Evolutionary conservation across 2,113 vertebrate species (phyloP), one percentile per base, ranked within the genome.

Genomic region (Phodopus roborovskii): DNA sequence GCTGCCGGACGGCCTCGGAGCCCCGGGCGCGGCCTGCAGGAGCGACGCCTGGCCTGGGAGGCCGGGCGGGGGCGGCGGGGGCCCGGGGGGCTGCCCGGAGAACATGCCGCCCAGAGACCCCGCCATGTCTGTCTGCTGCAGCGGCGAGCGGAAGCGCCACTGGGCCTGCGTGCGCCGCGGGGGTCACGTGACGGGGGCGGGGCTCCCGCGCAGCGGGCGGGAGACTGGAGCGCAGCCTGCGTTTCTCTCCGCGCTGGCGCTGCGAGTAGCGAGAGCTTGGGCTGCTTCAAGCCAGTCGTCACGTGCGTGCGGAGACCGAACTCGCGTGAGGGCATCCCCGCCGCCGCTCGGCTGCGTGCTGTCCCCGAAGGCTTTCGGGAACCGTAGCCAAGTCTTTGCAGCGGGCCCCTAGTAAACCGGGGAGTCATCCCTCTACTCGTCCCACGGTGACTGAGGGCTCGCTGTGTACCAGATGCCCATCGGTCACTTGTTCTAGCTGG

Each of bases 61-160:
- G 0, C 99, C 98, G 96, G 98, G 5, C 98, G 93, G 87, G 96
- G 97, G 22, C 92, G 98, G 99, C 0, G 98, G 95, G 0, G 98
- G 98, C 0, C 99, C 98, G 0, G 97, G 96, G 0, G 94, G 94
- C 97, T 99, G 99, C 0, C 98, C 98, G 0, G 98, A 96, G 68
- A 99, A 99, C 99, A 99, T 99, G 0, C 99, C 99, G 0, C 99
- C 97, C 73, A 99, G 97, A 1, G 99, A 96, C 0, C 99, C 98
- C 17, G 99, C 99, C 99, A 99, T 99, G 22, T 2, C 9, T 0
- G 45, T 45, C 45, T 45, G 45, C 45, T 3, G 0, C 1, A 66
- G 3, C 0, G 11, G 4, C 30, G 1, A 1, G 0, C 3, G 2
- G n/a, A 0, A 1, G 4, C 15, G 4, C 13, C 0, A 9, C 22